Conservation (phyloP, 2,113 vertebrate genomes). For the Formicarius rufipectus region DNA sequence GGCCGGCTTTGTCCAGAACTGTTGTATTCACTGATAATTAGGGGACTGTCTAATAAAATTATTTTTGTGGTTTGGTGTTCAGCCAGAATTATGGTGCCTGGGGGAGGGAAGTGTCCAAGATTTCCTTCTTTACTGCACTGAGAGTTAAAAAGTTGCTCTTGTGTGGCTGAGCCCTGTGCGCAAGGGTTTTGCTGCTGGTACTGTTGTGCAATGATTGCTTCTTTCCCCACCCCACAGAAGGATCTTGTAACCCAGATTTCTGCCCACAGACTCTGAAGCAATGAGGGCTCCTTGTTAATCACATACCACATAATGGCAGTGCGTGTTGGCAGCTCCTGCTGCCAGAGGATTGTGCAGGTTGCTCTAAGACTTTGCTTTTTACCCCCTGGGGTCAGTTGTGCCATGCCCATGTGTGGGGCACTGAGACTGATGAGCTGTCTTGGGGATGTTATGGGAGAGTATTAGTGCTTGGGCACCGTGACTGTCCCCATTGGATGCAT, state of each 20-base stretch:
- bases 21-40: neutral
- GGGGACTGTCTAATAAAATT: neutral
- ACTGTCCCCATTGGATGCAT: neutral
- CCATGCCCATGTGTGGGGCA: neutral
- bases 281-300: neutral
- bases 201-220: neutral
- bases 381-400: neutral
- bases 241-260: neutral
- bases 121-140: neutral
- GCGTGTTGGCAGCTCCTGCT: rapidly evolving
- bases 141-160: neutral
- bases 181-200: neutral
- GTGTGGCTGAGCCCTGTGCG: neutral
- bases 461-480: neutral
- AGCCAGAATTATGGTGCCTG: neutral
- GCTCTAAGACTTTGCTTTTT: neutral
- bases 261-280: neutral
- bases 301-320: rapidly evolving
- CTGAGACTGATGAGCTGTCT: neutral
- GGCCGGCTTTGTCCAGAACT: neutral
- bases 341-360: neutral
- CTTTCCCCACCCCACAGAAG: neutral
- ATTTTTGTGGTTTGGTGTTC: neutral
- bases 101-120: neutral
- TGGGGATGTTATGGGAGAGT: neutral